Percentiles rank a stretch among this genome's conserved stretches.
These are phyloP conservation scores for Syndactyla subalaris DNA, from an alignment of 2,797 vertebrate species.

Conservation along the genomic window DNA sequence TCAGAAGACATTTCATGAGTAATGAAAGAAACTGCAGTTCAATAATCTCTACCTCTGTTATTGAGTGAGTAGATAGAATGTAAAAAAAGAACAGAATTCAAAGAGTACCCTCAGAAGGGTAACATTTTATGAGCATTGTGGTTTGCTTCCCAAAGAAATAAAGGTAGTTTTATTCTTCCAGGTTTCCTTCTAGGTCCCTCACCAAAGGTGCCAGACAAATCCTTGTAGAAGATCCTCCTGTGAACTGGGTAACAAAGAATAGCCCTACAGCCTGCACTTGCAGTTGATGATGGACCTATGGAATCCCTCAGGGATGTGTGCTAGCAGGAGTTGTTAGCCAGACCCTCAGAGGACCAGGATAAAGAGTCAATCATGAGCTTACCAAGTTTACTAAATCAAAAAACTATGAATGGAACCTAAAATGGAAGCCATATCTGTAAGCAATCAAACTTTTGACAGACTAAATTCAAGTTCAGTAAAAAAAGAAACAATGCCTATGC, in stretches of 20 bases:
- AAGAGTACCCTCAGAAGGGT: neutral
- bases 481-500: neutral
- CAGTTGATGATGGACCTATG: neutral
- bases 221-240: neutral
- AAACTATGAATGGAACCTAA: neutral
- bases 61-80: neutral
- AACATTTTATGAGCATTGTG: neutral
- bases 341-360: neutral
- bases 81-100: neutral
- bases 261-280: neutral
- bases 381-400: neutral
- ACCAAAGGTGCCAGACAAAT: neutral
- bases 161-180: neutral
- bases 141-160: neutral
- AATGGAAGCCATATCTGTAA: neutral
- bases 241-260: neutral
- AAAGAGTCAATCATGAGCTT: neutral
- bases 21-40: neutral
- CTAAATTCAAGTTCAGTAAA: neutral
- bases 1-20: neutral
- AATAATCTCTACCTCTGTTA: neutral
- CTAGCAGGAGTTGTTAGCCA: neutral
- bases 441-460: neutral
- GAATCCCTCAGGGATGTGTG: neutral
- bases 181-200: neutral